These are phyloP conservation scores for Tauraco hartlaubi DNA, from an alignment of 2,797 vertebrate species.

Conservation along the genomic window DNA sequence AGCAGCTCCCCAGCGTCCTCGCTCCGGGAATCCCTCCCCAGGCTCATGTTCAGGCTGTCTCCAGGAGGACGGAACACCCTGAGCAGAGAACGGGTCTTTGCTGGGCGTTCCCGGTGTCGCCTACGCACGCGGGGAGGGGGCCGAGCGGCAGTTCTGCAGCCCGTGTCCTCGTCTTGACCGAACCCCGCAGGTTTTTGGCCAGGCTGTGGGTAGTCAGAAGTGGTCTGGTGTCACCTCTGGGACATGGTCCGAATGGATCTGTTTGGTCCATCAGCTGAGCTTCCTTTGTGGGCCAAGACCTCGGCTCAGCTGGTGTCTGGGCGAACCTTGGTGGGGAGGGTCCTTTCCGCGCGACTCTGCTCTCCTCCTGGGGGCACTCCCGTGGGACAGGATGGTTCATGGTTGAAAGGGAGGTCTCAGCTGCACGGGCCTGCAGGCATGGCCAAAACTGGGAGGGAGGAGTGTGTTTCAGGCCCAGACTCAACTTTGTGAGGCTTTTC, in stretches of 20 bases:
- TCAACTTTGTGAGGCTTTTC: background rate
- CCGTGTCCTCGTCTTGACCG: background rate
- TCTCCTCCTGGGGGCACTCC: background rate
- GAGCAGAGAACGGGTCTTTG: background rate
- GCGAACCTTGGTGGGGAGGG: background rate
- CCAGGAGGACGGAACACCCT: background rate
- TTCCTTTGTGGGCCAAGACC: background rate
- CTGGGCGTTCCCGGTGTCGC: background rate
- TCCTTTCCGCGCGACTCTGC: background rate
- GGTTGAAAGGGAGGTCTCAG: background rate
- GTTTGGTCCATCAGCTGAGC: background rate
- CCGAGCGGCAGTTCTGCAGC: accelerated
- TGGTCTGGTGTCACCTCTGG: background rate
- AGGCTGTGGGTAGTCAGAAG: background rate
- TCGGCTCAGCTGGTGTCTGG: background rate
- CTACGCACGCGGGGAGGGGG: background rate
- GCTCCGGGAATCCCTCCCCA: background rate
- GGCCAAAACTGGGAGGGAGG: background rate
- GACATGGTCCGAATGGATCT: accelerated
- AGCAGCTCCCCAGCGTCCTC: background rate
- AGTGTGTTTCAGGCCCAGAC: background rate
- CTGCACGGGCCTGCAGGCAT: background rate
- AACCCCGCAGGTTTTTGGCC: background rate
- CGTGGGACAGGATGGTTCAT: background rate
- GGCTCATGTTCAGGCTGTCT: background rate